These are phyloP conservation scores for Ornithoptera alexandrae DNA, from an alignment of 2,888 invertebrate species.

Conservation along the genomic window DNA sequence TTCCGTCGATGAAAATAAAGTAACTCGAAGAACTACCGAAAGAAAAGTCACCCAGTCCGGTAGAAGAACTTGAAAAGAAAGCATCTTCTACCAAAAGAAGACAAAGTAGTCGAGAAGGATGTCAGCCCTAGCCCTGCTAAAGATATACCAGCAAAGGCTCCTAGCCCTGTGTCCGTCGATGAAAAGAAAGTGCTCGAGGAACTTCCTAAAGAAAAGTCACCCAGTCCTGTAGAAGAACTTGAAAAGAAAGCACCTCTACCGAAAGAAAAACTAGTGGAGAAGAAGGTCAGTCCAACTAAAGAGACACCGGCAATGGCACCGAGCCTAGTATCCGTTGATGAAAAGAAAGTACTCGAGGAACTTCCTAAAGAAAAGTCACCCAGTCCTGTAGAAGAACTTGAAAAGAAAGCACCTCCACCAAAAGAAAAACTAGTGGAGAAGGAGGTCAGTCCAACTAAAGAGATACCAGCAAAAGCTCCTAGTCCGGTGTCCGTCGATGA, in stretches of 20 bases:
- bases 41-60: slow-evolving; percentile 22
- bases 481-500: no score
- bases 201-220: slow-evolving; percentile 15
- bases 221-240: slow-evolving; percentile 1
- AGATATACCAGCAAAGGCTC: neutral
- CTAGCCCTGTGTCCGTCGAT: neutral
- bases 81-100: neutral
- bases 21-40: no score
- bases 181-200: neutral
- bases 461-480: neutral
- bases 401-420: no score
- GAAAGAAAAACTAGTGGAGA: neutral
- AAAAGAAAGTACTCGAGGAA: neutral
- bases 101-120: no score
- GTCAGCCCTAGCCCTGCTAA: neutral
- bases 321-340: no score
- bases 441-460: neutral
- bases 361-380: neutral
- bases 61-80: neutral
- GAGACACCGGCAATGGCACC: neutral
- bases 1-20: neutral
- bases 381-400: neutral
- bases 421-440: neutral
- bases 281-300: slow-evolving; percentile 33
- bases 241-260: neutral